Conservation (phyloP, 2,113 vertebrate species). For the Cyanoliseus patagonus region DNA sequence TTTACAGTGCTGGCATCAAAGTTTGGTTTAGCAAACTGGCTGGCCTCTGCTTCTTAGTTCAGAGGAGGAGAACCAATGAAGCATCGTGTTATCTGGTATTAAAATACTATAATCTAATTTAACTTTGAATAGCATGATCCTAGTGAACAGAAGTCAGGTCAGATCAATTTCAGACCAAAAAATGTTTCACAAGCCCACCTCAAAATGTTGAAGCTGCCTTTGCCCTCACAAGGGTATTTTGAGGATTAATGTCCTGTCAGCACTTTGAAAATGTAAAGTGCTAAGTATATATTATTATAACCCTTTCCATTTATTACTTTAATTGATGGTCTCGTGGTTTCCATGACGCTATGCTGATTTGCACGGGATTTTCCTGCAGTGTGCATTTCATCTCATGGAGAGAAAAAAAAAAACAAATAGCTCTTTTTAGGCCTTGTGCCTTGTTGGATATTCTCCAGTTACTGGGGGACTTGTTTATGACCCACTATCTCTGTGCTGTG, state of each 20-base stretch:
- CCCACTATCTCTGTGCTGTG: slow-evolving; percentile 48
- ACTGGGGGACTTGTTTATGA: slow-evolving; percentile 68
- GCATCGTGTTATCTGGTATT: neutral
- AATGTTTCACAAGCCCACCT: neutral
- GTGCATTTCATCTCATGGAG: slow-evolving; percentile 57
- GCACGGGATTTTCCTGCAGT: slow-evolving; percentile 58
- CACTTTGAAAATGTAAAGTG: slow-evolving; percentile 65
- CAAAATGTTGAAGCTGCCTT: slow-evolving; percentile 22
- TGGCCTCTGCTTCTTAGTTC: neutral
- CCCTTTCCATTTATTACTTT: slow-evolving; percentile 65
- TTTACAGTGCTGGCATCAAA: neutral
- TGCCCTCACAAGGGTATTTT: slow-evolving; percentile 45
- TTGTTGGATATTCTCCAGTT: slow-evolving; percentile 53
- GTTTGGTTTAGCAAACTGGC: neutral
- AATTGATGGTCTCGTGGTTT: slow-evolving; percentile 58
- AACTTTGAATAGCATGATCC: neutral
- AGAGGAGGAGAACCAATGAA: neutral
- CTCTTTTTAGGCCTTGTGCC: slow-evolving; percentile 57
- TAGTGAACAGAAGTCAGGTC: neutral
- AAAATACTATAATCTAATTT: neutral
- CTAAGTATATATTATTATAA: slow-evolving; percentile 67
- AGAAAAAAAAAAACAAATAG: slow-evolving; percentile 36
- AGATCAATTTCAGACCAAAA: slow-evolving; percentile 17
- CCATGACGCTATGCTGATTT: slow-evolving; percentile 60
- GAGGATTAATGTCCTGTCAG: slow-evolving; percentile 65